Evolutionary conservation across 2,888 invertebrate species (phyloP).

Genomic region (Ditylenchus weischeri): DNA sequence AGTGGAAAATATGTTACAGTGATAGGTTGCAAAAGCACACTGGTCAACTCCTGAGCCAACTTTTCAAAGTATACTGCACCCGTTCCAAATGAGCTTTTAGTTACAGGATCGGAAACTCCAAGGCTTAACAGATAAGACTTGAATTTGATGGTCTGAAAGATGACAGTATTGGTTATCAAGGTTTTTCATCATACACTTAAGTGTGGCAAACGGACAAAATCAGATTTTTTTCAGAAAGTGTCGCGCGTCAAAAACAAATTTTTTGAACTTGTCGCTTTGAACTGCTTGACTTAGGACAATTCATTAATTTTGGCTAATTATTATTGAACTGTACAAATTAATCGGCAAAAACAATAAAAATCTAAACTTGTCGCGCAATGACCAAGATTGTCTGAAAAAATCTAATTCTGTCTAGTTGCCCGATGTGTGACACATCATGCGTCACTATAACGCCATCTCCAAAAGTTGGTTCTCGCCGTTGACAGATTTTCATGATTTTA

Average conservation of each 20-base stretch:
- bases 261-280: neutral
- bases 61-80: conserved; percentile 78
- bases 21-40: conserved; percentile 76
- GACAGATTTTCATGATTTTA: too few species aligned
- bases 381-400: too few species aligned
- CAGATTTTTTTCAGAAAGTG: neutral
- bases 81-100: conserved; percentile 80
- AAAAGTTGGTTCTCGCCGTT: too few species aligned
- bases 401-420: too few species aligned
- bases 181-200: too few species aligned
- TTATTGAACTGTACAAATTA: too few species aligned
- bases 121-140: conserved; percentile 92
- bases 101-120: conserved; percentile 96
- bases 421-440: too few species aligned
- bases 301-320: too few species aligned
- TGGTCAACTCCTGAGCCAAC: conserved; percentile 79
- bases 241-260: neutral
- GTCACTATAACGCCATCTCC: too few species aligned
- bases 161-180: neutral
- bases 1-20: conserved; percentile 64
- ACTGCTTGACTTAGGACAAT: neutral
- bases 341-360: too few species aligned
- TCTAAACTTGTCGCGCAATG: too few species aligned
- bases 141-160: conserved; percentile 78
- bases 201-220: too few species aligned